Percentiles rank a stretch among this genome's conserved stretches.
phyloP scores from a whole-genome alignment of 1,140 invertebrate species.

The Reticulitermes speratus region DNA sequence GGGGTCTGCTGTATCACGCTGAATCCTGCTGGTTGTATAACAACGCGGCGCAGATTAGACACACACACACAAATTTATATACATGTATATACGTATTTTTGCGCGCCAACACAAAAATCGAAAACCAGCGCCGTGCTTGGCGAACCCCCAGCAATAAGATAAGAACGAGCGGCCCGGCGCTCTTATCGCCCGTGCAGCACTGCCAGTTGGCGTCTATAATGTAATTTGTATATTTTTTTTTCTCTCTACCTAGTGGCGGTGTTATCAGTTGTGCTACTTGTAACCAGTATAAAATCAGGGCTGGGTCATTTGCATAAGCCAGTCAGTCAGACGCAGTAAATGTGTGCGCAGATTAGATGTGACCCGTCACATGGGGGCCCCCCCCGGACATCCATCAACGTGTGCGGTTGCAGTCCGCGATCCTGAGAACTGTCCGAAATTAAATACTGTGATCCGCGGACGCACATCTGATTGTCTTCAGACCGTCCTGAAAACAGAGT shows the following conservation, averaged over 20 bases:
- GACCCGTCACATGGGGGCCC: not conserved
- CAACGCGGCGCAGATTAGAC: not conserved
- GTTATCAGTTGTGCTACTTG: slow-evolving; percentile 1
- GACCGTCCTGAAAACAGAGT: no score
- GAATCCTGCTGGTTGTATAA: not conserved
- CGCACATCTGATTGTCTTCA: no score
- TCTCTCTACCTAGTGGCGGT: not conserved
- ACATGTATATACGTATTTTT: not conserved
- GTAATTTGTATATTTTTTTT: slow-evolving; percentile 19
- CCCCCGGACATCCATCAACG: not conserved
- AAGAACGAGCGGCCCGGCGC: not conserved
- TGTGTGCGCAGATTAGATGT: slow-evolving; percentile 18
- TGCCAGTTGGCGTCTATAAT: slow-evolving; percentile 14
- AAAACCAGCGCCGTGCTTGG: slow-evolving; percentile 12
- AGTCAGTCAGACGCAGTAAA: slow-evolving; percentile 8
- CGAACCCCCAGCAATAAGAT: not conserved
- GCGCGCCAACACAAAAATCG: not conserved
- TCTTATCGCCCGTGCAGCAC: slow-evolving; percentile 2
- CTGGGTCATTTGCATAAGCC: slow-evolving; percentile 17
- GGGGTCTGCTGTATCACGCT: not conserved
- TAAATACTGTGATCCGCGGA: no score
- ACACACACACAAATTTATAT: not conserved
- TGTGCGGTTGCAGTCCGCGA: not conserved
- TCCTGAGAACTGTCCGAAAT: not conserved
- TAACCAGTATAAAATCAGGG: slow-evolving; percentile 13